Evolutionary conservation across 2,113 vertebrate genomes (phyloP).

Genomic region (Phalacrocorax pelagicus): DNA sequence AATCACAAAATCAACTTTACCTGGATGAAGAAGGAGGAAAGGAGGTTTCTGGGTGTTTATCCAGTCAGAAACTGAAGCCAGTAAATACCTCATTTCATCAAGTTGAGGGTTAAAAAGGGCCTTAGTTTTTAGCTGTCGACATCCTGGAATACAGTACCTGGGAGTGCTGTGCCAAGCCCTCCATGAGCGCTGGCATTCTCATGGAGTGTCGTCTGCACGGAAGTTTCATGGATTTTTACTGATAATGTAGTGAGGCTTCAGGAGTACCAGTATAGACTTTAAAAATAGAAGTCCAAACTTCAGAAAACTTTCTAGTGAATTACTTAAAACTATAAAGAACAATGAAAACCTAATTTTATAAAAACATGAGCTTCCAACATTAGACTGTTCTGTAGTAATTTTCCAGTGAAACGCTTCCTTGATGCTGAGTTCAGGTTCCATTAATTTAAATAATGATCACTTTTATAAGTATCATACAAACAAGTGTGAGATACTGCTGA

Average conservation of each 20-base stretch:
- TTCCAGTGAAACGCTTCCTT: background rate
- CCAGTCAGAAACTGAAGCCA: conserved; percentile 1
- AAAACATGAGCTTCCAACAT: background rate
- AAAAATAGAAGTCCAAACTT: background rate
- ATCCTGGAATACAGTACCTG: background rate
- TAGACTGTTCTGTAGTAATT: background rate
- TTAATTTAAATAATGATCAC: background rate
- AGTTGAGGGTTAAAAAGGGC: background rate
- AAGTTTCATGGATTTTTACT: background rate
- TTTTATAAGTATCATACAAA: background rate
- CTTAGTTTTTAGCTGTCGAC: background rate
- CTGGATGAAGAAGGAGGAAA: background rate
- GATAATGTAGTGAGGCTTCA: background rate
- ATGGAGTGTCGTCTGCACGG: background rate
- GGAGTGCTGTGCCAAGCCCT: background rate
- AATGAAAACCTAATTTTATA: background rate
- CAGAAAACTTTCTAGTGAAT: background rate
- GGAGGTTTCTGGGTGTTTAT: background rate
- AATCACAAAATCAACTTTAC: conserved; percentile 11
- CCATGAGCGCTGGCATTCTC: background rate
- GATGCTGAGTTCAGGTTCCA: background rate
- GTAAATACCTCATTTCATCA: background rate
- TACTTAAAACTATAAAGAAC: background rate
- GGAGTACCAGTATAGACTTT: background rate
- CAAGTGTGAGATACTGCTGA: background rate